phyloP scores from a whole-genome alignment of 2,888 invertebrate genomes.

The Orthonevra nobilis region DNA sequence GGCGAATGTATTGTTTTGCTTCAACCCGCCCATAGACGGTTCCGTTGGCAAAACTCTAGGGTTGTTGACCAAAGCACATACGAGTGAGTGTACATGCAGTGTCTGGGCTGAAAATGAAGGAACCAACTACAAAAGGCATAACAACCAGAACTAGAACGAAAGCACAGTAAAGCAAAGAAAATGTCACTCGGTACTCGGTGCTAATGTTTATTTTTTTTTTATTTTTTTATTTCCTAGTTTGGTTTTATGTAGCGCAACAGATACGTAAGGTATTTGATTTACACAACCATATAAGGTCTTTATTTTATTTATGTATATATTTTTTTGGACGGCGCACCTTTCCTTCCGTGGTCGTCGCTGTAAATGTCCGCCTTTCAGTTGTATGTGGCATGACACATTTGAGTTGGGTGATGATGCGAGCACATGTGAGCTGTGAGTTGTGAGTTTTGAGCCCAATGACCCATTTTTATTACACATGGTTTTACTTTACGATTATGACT shows the following conservation, averaged over 20 bases:
- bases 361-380: slow-evolving; percentile 30
- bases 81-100: slow-evolving; percentile 1
- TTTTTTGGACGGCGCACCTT: slow-evolving; percentile 41
- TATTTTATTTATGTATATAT: not conserved
- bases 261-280: slow-evolving; percentile 1
- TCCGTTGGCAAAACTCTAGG: slow-evolving; percentile 26
- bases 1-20: slow-evolving; percentile 43
- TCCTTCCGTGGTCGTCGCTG: slow-evolving; percentile 26
- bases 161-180: slow-evolving; percentile 23
- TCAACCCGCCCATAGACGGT: slow-evolving; percentile 8
- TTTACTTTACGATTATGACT: slow-evolving; percentile 26
- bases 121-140: slow-evolving; percentile 1
- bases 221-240: slow-evolving; percentile 19
- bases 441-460: slow-evolving; percentile 51
- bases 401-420: slow-evolving; percentile 45
- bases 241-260: slow-evolving; percentile 33
- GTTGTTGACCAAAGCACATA: slow-evolving; percentile 43
- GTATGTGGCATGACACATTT: slow-evolving; percentile 51
- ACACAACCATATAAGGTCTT: not conserved
- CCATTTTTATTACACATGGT: slow-evolving; percentile 36
- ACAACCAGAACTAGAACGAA: slow-evolving; percentile 49
- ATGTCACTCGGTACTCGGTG: too few species aligned
- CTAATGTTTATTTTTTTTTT: slow-evolving; percentile 10
- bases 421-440: too few species aligned
- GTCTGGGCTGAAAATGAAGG: slow-evolving; percentile 6